Evolutionary conservation across 2,113 vertebrate genomes (phyloP).

Genomic region (Osmerus mordax): DNA sequence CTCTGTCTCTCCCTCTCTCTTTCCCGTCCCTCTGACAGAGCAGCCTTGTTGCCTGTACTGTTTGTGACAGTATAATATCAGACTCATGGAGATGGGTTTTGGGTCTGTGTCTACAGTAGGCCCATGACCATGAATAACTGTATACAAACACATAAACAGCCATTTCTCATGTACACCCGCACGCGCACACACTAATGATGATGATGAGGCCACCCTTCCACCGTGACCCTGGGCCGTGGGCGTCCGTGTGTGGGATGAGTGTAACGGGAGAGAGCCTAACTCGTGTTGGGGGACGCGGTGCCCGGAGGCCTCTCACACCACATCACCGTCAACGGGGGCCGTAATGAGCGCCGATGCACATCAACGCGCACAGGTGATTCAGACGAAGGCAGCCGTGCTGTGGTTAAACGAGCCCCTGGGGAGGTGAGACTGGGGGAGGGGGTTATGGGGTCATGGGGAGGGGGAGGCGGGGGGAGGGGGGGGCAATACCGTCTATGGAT

Average conservation of each 20-base stretch:
- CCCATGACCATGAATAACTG: no score
- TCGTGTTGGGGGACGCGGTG: conserved; percentile 7
- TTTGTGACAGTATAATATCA: no score
- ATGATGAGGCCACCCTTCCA: conserved; percentile 8
- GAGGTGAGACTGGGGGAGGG: conserved; percentile 23
- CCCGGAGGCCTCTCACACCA: conserved; percentile 2
- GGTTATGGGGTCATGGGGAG: conserved; percentile 24
- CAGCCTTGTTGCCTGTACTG: no score
- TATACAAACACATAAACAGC: conserved; percentile 6
- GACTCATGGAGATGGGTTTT: not conserved
- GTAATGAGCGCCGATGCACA: conserved; percentile 55
- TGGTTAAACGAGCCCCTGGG: conserved; percentile 63
- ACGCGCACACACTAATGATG: conserved; percentile 16
- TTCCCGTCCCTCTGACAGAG: not conserved
- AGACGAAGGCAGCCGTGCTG: conserved; percentile 32
- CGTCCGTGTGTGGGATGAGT: conserved; percentile 24
- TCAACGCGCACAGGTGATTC: conserved; percentile 51
- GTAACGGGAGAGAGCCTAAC: conserved; percentile 48
- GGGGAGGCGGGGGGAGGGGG: not conserved
- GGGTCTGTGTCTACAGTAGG: no score
- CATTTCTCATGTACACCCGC: conserved; percentile 9
- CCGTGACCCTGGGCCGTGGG: not conserved
- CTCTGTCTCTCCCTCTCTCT: conserved; percentile 21
- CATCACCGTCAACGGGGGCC: conserved; percentile 36
- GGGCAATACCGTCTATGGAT: not conserved